Conservation (phyloP, 1,140 invertebrate species). For the Procambarus clarkii region DNA sequence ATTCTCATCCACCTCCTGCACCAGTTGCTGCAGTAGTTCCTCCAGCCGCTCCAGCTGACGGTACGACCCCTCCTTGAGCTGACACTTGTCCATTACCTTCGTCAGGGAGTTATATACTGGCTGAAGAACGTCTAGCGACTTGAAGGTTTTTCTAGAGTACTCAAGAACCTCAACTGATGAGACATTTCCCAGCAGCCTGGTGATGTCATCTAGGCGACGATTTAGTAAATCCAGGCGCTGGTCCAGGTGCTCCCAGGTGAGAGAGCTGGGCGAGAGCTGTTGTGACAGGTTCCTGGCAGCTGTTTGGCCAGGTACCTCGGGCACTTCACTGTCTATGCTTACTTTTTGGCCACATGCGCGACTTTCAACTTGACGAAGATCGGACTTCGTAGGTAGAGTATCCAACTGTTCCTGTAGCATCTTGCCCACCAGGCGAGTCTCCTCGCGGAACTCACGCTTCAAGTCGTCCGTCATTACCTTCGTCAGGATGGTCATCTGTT, state of each 20-base stretch:
- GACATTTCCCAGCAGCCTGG: background rate
- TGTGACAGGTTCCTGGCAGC: no score
- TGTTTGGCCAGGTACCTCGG: no score
- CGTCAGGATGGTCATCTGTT: background rate
- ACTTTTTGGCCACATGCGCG: no score
- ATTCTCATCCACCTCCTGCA: slow-evolving; percentile 19
- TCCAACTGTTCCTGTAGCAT: background rate
- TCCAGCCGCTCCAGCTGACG: background rate
- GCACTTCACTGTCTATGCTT: no score
- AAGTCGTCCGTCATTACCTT: background rate
- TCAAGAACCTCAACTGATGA: background rate
- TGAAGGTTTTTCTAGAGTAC: background rate
- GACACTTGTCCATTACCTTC: background rate
- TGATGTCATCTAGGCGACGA: background rate
- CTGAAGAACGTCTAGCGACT: background rate
- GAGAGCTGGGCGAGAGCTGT: no score
- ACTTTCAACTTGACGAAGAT: background rate
- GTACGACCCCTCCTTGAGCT: background rate
- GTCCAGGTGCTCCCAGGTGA: no score
- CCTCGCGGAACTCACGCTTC: background rate
- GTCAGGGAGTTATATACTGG: background rate
- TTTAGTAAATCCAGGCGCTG: background rate
- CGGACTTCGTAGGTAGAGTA: background rate
- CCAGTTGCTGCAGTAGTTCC: background rate
- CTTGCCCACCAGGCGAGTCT: background rate